These are phyloP conservation scores for Bufotes viridis DNA, from an alignment of 2,797 vertebrate genomes.

Conservation along the genomic window DNA sequence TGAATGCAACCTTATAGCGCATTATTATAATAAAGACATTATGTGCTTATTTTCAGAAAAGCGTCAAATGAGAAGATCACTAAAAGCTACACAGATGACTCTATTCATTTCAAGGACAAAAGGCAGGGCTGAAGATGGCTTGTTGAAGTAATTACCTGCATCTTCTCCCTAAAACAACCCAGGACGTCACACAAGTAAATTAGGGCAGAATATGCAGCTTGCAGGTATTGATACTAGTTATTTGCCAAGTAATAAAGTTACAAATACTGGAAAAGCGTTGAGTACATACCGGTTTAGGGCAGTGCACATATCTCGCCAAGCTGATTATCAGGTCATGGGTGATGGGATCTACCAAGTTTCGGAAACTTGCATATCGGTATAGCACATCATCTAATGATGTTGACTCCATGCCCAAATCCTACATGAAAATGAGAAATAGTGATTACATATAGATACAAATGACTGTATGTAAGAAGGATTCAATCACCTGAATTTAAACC, in stretches of 20 bases:
- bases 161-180: background rate
- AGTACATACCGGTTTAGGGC: constrained; percentile 89
- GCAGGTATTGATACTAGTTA: background rate
- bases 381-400: constrained; percentile 96
- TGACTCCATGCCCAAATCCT: constrained; percentile 99
- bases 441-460: background rate
- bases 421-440: constrained; percentile 42
- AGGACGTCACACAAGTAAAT: background rate
- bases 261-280: background rate
- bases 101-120: background rate
- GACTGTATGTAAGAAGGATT: background rate
- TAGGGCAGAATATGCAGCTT: background rate
- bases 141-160: background rate
- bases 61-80: background rate
- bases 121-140: background rate
- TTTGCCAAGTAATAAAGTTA: background rate
- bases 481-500: background rate
- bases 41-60: background rate
- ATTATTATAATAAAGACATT: background rate
- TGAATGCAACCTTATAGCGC: background rate
- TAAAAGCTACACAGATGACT: background rate
- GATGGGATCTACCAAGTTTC: constrained; percentile 98
- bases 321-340: constrained; percentile 98
- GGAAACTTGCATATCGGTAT: constrained; percentile 96
- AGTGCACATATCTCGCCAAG: constrained; percentile 94